These are phyloP conservation scores for Takifugu flavidus DNA, from an alignment of 2,113 vertebrate genomes.

Conservation along the genomic window DNA sequence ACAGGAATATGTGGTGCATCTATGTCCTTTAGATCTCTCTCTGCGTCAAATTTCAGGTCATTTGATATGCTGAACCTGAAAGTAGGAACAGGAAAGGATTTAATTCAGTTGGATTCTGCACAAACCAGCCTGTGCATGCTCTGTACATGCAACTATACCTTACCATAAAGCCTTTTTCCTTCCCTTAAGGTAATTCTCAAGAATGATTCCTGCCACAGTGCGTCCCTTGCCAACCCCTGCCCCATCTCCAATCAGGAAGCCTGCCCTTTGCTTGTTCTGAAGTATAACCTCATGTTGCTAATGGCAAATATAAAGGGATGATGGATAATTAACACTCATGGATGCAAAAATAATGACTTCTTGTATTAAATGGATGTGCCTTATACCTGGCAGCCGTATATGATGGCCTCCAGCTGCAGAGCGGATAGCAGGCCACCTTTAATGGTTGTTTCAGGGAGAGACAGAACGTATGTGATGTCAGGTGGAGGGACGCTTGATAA, in stretches of 20 bases:
- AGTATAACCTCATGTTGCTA: slow-evolving; percentile 97
- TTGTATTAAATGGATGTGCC: not conserved
- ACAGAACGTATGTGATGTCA: slow-evolving; percentile 89
- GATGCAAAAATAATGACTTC: not conserved
- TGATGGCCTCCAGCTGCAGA: slow-evolving; percentile 94
- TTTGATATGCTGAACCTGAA: slow-evolving; percentile 98
- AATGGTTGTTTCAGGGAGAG: slow-evolving; percentile 75
- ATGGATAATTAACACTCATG: not conserved
- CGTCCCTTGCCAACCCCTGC: slow-evolving; percentile 95
- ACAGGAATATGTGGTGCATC: slow-evolving; percentile 86
- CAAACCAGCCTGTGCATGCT: slow-evolving; percentile 8
- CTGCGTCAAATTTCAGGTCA: slow-evolving; percentile 95
- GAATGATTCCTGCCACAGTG: slow-evolving; percentile 92
- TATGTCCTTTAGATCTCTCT: slow-evolving; percentile 96
- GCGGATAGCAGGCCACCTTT: slow-evolving; percentile 84
- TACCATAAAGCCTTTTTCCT: slow-evolving; percentile 94
- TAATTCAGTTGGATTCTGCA: slow-evolving; percentile 6
- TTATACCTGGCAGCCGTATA: slow-evolving; percentile 94
- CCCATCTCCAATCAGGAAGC: slow-evolving; percentile 94
- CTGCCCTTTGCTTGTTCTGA: slow-evolving; percentile 89
- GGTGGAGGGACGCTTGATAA: slow-evolving; percentile 96
- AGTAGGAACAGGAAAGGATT: slow-evolving; percentile 13
- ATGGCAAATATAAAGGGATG: not conserved
- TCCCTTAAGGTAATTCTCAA: slow-evolving; percentile 89
- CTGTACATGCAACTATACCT: slow-evolving; percentile 32